phyloP scores from a whole-genome alignment of 2,888 invertebrate genomes.

The Cerastoderma edule region DNA sequence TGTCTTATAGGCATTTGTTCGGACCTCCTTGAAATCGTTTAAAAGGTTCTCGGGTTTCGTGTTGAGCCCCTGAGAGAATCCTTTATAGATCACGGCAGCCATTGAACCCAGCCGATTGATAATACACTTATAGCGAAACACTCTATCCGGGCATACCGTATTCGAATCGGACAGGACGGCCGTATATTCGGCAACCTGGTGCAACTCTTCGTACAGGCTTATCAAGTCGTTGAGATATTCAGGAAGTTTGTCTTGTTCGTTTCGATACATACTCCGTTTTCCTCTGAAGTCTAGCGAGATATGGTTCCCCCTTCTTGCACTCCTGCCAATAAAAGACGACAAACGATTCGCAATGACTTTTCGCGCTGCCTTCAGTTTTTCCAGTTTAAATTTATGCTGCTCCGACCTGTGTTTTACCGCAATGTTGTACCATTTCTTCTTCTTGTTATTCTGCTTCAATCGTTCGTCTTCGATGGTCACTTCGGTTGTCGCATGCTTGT shows the following conservation, averaged over 20 bases:
- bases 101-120: background rate
- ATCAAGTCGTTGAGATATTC: slow-evolving; percentile 8
- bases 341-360: slow-evolving; percentile 27
- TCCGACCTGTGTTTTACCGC: slow-evolving; percentile 46
- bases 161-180: slow-evolving; percentile 11
- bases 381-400: slow-evolving; percentile 34
- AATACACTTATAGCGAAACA: background rate
- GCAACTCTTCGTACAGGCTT: background rate
- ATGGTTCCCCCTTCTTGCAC: background rate
- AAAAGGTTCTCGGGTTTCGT: background rate
- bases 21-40: slow-evolving; percentile 3
- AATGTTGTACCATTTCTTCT: slow-evolving; percentile 45
- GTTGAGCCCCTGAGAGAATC: background rate
- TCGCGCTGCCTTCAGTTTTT: slow-evolving; percentile 31
- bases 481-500: slow-evolving; percentile 20
- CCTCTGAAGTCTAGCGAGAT: background rate
- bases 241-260: slow-evolving; percentile 14
- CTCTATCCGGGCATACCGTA: background rate
- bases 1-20: slow-evolving; percentile 4
- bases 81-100: slow-evolving; percentile 6
- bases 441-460: background rate
- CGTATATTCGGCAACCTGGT: background rate
- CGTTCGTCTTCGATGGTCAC: slow-evolving; percentile 9
- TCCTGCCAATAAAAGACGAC: background rate
- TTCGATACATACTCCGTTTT: background rate